Evolutionary conservation across 2,113 vertebrate genomes (phyloP), one percentile per base, ranked within the genome.

Genomic region (Calyptommatus sinebrachiatus): DNA sequence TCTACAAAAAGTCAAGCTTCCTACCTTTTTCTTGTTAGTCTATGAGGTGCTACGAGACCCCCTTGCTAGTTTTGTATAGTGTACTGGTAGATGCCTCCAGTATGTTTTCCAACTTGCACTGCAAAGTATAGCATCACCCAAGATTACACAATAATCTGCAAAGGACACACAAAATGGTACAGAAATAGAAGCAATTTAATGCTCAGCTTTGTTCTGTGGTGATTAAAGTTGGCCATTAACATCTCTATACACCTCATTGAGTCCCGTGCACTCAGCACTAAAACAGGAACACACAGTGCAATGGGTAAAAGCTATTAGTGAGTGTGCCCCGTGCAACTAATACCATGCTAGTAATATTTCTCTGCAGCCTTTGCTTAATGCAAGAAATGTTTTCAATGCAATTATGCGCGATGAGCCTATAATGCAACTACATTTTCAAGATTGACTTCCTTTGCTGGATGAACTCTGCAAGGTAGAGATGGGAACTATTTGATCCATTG

Each of bases 321-420:
- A 48, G 80, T 72, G 62, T 73, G 86, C 78, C 80, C 86, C 88
- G 86, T 61, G 83, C 84, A 84, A 88, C 22, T 80, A 77, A 84
- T 84, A 82, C 60, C 77, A 84, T 82, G 87, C 67, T 5, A 81
- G 35, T 83, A 81, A 2, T 71, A 66, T 45, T 35, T 41, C 26
- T 35, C 0, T 28, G 63, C 26, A 71, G 14, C 65, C 16, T 79
- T 73, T 80, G 35, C n/a, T 12, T 60, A 41, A 12, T 70, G 66
- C 7, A n/a, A 45, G 10, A 26, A 8, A 41, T 41, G 35, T 41
- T 41, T 41, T 41, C 35, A 41, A 41, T 41, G 35, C 35, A 41
- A n/a, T n/a, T n/a, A n/a, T n/a, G n/a, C n/a, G n/a, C 35, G 35
- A 41, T 41, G 35, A 41, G 5, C 35, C 2, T 41, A 41, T 41